Evolutionary conservation across 2,888 invertebrate genomes (phyloP), one percentile per base, ranked within the genome.

Genomic region (Tortricodes alternella): DNA sequence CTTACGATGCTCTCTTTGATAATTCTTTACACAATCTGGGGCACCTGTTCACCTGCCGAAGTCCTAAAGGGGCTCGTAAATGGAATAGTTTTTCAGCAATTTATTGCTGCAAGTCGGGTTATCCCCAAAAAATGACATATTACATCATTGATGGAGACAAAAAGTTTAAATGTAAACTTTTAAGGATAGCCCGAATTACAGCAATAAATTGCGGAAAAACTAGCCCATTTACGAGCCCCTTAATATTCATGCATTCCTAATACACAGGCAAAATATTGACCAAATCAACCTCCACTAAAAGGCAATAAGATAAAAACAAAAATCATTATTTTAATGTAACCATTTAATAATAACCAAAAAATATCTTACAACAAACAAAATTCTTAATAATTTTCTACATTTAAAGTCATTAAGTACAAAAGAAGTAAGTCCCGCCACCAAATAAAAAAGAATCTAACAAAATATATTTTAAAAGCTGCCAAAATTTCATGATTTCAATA

Each of bases 321-420:
- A 69, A n/a, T 76, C 79, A 74, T 69, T 65, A 74, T 67, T 70
- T 73, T 66, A 68, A 78, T 78, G 75, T 77, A 87, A 87, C 84
- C 81, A 70, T 88, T 89, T 89, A 87, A 84, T 87, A 78, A 84
- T 83, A 88, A 85, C 74, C 77, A 83, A 86, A 85, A 80, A 70
- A 62, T 67, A 77, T 72, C 71, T 61, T 49, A 46, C 46, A 59
- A 62, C 35, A 55, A 66, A 61, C 62, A 67, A 65, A 67, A 68
- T 64, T 63, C 60, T 67, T 64, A 72, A 74, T 76, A 76, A 74
- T 73, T 53, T 71, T 72, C 65, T 66, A 67, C 29, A 37, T 63
- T n/a, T n/a, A n/a, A 65, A 62, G 67, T 29, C 68, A 62, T 66
- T 70, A 73, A 71, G 69, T 73, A 76, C 49, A 43, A 35, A 44